Conservation (phyloP, 2,113 vertebrate species). For the Propithecus coquereli region DNA sequence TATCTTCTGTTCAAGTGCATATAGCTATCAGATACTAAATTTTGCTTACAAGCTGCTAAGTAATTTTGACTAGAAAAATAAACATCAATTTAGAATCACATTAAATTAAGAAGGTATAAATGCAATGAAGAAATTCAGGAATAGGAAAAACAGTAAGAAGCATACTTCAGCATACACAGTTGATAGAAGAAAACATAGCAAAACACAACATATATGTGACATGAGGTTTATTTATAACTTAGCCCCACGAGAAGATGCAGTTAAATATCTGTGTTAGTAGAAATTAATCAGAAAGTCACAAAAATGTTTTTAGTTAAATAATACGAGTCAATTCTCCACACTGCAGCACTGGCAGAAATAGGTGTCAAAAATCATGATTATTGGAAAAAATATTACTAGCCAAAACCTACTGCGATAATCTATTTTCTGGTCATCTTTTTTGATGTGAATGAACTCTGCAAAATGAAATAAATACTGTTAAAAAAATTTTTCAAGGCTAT, state of each 20-base stretch:
- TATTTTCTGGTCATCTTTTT: slow-evolving; percentile 68
- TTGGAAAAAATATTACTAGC: slow-evolving; percentile 13
- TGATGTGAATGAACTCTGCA: slow-evolving; percentile 65
- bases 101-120: slow-evolving; percentile 57
- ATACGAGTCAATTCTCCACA: slow-evolving; percentile 55
- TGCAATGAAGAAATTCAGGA: slow-evolving; percentile 33
- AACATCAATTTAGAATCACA: slow-evolving; percentile 73
- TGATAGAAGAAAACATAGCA: slow-evolving; percentile 31
- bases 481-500: not conserved
- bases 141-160: slow-evolving; percentile 70
- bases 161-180: slow-evolving; percentile 60
- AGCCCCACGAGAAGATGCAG: slow-evolving; percentile 63
- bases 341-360: slow-evolving; percentile 46
- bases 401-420: slow-evolving; percentile 51
- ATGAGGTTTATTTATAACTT: slow-evolving; percentile 75
- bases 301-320: slow-evolving; percentile 41
- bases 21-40: slow-evolving; percentile 70
- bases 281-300: slow-evolving; percentile 73
- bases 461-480: slow-evolving; percentile 58
- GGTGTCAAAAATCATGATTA: not conserved
- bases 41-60: slow-evolving; percentile 71
- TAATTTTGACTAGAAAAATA: slow-evolving; percentile 77
- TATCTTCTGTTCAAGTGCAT: slow-evolving; percentile 55
- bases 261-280: slow-evolving; percentile 75
- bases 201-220: slow-evolving; percentile 16